Percentiles rank a stretch among this genome's conserved stretches.
phyloP scores from a whole-genome alignment of 2,888 invertebrate genomes.

The Thumatha senex region DNA sequence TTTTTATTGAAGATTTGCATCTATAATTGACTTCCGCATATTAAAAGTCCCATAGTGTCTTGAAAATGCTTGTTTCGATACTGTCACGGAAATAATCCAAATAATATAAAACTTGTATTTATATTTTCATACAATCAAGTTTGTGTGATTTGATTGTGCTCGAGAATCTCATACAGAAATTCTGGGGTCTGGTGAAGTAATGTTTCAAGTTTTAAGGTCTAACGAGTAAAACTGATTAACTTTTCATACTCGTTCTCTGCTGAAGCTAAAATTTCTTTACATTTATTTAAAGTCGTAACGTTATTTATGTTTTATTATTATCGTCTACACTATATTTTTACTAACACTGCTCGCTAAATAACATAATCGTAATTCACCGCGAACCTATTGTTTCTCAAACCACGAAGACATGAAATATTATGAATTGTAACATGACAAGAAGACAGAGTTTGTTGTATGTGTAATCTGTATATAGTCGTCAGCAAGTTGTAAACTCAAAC shows the following conservation, averaged over 20 bases:
- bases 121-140: no score
- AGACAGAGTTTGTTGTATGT: not conserved
- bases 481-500: not conserved
- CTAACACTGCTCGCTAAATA: conserved; percentile 5
- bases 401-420: conserved; percentile 12
- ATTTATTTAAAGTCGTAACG: not conserved
- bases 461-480: no score
- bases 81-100: no score
- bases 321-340: conserved; percentile 18
- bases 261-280: not conserved
- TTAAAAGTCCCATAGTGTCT: no score
- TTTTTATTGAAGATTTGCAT: no score
- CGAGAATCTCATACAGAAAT: no score
- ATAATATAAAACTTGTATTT: no score
- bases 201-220: no score
- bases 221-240: not conserved
- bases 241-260: not conserved
- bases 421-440: conserved; percentile 1
- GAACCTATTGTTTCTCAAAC: conserved; percentile 17
- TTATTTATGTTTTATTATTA: conserved; percentile 16
- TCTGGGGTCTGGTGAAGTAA: no score
- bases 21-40: no score
- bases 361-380: conserved; percentile 2
- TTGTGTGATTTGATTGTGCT: no score
- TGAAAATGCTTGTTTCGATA: no score